These are phyloP conservation scores for Apodemus speciosus DNA, from an alignment of 2,113 vertebrate genomes.

Conservation along the genomic window DNA sequence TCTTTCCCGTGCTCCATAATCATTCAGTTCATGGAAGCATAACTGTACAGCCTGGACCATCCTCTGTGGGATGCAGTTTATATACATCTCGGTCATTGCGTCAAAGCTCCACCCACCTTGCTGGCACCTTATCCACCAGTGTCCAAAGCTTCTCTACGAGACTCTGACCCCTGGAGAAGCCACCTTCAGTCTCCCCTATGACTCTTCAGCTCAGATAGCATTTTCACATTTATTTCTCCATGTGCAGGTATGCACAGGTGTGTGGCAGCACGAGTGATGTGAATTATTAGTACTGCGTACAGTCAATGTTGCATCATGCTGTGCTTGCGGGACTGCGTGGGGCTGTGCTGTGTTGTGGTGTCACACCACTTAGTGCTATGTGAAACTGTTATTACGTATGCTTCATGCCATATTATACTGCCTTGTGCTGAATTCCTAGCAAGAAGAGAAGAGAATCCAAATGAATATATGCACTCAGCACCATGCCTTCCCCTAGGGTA, in stretches of 20 bases:
- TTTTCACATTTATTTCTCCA: background rate
- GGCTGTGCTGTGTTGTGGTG: background rate
- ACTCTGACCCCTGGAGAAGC: background rate
- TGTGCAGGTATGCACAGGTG: background rate
- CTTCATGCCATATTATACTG: background rate
- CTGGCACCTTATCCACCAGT: too few species aligned
- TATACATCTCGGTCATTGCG: background rate
- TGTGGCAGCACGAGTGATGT: background rate
- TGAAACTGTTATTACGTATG: too few species aligned
- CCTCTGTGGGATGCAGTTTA: background rate
- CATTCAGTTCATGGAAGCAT: background rate
- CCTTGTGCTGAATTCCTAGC: background rate
- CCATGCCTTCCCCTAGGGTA: background rate
- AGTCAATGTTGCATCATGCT: background rate
- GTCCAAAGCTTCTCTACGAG: too few species aligned
- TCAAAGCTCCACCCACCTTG: background rate
- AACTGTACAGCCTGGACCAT: background rate
- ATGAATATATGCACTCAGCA: rapidly evolving
- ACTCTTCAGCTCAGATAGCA: background rate
- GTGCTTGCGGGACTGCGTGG: too few species aligned
- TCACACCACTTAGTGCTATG: background rate
- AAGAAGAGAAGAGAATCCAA: background rate
- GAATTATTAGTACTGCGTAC: too few species aligned
- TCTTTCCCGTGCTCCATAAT: background rate
- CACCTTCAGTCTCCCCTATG: background rate